Percentiles rank a stretch among this genome's conserved stretches.
Conservation (phyloP, 2,888 invertebrate species). For the Hypsopygia costalis region DNA sequence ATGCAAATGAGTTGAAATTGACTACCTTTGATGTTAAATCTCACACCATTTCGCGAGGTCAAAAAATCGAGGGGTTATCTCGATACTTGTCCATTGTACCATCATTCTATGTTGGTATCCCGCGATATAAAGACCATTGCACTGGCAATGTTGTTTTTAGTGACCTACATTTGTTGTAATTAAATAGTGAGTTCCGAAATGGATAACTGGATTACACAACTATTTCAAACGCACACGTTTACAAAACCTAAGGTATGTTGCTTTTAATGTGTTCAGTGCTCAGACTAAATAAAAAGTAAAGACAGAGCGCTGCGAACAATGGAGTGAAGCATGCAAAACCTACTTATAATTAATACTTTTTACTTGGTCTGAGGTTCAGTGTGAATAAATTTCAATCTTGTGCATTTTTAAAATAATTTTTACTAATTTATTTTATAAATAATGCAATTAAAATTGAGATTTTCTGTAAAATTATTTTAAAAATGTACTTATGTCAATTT, state of each 20-base stretch:
- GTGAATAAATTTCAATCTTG: too few relatives aligned
- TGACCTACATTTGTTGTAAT: background rate
- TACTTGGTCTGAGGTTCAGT: too few relatives aligned
- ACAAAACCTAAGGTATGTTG: constrained; percentile 59
- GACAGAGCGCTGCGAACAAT: too few relatives aligned
- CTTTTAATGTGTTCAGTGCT: background rate
- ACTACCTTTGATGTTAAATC: constrained; percentile 57
- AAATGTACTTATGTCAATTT: too few relatives aligned
- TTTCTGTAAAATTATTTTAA: too few relatives aligned
- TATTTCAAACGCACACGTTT: constrained; percentile 66
- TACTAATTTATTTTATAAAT: too few relatives aligned
- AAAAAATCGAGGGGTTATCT: constrained; percentile 64
- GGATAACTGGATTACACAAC: constrained; percentile 74
- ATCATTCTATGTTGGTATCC: constrained; percentile 56
- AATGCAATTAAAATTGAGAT: too few relatives aligned
- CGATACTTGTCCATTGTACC: constrained; percentile 53
- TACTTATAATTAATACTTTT: too few relatives aligned
- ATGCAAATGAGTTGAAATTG: constrained; percentile 59
- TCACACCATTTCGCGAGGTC: constrained; percentile 66
- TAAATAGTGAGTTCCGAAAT: constrained; percentile 27
- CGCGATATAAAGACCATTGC: constrained; percentile 56
- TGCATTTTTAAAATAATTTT: too few relatives aligned
- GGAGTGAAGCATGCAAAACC: too few relatives aligned
- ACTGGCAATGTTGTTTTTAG: constrained; percentile 14
- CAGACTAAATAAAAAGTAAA: too few relatives aligned